Evolutionary conservation across 2,888 invertebrate species (phyloP).

Genomic region (Drosophila helvetica): DNA sequence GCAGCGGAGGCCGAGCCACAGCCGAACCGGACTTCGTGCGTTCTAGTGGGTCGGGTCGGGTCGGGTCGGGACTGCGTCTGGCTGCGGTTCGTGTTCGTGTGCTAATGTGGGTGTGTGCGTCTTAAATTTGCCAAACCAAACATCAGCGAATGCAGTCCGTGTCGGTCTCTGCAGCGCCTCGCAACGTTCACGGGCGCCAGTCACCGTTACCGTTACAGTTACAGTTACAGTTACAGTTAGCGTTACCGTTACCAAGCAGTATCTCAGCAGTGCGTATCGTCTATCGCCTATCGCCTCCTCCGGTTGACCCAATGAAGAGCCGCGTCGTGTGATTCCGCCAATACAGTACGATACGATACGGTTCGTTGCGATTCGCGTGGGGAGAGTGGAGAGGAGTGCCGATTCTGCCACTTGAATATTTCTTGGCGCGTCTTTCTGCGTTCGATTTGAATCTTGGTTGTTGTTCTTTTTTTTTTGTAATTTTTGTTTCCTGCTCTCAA

Average conservation of each 20-base stretch:
- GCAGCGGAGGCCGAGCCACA: conserved; percentile 20
- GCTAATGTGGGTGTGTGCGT: conserved; percentile 41
- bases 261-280: conserved; percentile 25
- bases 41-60: conserved; percentile 33
- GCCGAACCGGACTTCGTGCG: conserved; percentile 30
- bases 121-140: conserved; percentile 67
- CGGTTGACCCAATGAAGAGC: neutral
- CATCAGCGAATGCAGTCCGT: conserved; percentile 70
- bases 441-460: neutral
- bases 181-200: conserved; percentile 54
- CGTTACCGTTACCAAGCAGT: conserved; percentile 11
- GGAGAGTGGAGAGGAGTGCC: too few species aligned
- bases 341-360: neutral
- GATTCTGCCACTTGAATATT: neutral
- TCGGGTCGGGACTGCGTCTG: conserved; percentile 28
- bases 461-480: neutral
- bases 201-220: too few species aligned
- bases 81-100: conserved; percentile 15
- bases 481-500: neutral
- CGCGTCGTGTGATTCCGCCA: neutral
- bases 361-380: neutral
- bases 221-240: neutral
- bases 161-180: conserved; percentile 72
- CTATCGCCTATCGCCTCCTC: conserved; percentile 2
- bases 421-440: neutral